These are phyloP conservation scores for Cosmorhoe ocellata DNA, from an alignment of 2,888 invertebrate species.

Conservation along the genomic window DNA sequence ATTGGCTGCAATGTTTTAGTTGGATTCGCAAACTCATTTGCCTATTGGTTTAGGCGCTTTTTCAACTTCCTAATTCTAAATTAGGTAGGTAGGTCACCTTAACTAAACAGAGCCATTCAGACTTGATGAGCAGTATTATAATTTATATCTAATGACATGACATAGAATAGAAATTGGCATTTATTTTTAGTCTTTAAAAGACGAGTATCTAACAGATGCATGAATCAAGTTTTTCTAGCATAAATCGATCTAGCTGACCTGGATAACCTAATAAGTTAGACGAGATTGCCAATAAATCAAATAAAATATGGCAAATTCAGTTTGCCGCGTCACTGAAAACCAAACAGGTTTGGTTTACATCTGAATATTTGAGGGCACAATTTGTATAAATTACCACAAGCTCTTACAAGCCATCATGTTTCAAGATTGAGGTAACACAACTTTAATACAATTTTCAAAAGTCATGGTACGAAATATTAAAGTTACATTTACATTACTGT, in stretches of 20 bases:
- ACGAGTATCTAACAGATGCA: constrained; percentile 6
- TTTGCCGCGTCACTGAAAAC: constrained; percentile 16
- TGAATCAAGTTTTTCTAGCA: constrained; percentile 12
- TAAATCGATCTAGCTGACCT: constrained; percentile 18
- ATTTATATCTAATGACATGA: not conserved
- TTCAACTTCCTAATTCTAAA: too few species aligned
- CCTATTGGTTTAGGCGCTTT: too few species aligned
- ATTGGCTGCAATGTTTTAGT: constrained; percentile 2
- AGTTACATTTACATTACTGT: too few species aligned
- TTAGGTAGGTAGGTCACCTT: too few species aligned
- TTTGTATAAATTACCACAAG: too few species aligned
- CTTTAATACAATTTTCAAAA: too few species aligned
- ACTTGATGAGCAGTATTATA: too few species aligned
- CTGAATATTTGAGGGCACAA: constrained; percentile 7
- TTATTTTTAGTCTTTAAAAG: constrained; percentile 4
- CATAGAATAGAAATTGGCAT: constrained; percentile 3
- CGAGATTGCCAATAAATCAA: constrained; percentile 25
- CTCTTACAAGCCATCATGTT: too few species aligned
- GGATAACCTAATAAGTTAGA: constrained; percentile 20
- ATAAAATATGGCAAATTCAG: constrained; percentile 22
- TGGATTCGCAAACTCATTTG: too few species aligned
- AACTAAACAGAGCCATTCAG: too few species aligned
- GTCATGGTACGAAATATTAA: too few species aligned
- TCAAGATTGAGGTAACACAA: too few species aligned
- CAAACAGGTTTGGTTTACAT: constrained; percentile 26